phyloP scores from a whole-genome alignment of 2,797 vertebrate species.

The Telmatherina bonti region DNA sequence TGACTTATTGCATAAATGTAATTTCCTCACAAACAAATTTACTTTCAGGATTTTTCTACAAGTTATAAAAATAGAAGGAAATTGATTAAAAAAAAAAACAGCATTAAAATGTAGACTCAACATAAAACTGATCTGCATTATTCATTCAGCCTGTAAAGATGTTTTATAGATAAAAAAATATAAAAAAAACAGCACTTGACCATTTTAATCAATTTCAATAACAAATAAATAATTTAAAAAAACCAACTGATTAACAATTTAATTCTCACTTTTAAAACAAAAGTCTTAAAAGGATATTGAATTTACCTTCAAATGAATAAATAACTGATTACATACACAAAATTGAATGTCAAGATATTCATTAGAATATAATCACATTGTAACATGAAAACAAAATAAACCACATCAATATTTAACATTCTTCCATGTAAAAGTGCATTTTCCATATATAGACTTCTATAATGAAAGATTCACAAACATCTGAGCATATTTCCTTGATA shows the following conservation, averaged over 20 bases:
- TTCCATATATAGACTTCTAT: no score
- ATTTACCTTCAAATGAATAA: neutral
- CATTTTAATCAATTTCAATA: neutral
- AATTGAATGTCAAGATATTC: neutral
- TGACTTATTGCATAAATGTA: constrained; percentile 22
- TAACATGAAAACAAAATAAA: neutral
- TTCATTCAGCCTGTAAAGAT: constrained; percentile 1
- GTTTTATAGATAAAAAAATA: neutral
- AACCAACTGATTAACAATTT: neutral
- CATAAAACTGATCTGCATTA: constrained; percentile 8
- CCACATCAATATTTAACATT: neutral
- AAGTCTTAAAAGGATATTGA: neutral
- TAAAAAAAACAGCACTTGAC: neutral
- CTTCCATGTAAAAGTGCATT: neutral
- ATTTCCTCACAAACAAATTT: constrained; percentile 25
- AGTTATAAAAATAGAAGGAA: constrained; percentile 5
- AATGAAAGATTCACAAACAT: neutral
- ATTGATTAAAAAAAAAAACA: constrained; percentile 27
- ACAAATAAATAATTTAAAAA: no score
- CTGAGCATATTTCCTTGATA: neutral
- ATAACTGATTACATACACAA: neutral
- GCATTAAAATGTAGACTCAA: constrained; percentile 20
- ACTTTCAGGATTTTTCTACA: constrained; percentile 16
- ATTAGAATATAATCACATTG: neutral
- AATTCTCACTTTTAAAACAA: neutral